Evolutionary conservation across 2,888 invertebrate genomes (phyloP), one percentile per base, ranked within the genome.

Genomic region (Caenorhabditis virilis): DNA sequence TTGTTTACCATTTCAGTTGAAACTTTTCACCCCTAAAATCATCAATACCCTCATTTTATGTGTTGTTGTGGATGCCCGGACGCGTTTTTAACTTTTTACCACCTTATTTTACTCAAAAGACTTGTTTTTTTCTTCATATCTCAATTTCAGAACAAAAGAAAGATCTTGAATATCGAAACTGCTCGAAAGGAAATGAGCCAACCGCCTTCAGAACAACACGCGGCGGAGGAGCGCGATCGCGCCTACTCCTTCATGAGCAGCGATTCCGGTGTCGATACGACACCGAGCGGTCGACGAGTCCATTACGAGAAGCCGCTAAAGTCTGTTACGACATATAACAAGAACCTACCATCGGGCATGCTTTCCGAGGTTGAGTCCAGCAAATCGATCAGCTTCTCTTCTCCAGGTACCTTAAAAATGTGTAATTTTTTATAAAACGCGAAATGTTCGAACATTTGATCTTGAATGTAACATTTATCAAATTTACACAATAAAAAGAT

Each of bases 171-270:
- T 51, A 55, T 54, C 45, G 39, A 47, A 36, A 45, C 39, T 50
- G 46, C 46, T 30, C 50, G 49, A 33, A 35, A 47, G 13, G 30
- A 13, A 30, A 13, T 6, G 13, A 13, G 30, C 30, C 30, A 33
- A 30, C 51, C 41, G 50, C 60, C 54, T 43, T 16, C 30, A 33
- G 50, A 51, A 30, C 30, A 6, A 30, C 42, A 15, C 2, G 56
- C 50, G 15, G 60, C 39, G 36, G 66, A 66, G 57, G 60, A 66
- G 22, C 66, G 66, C 45, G 66, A 66, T 47, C 66, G 66, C 33
- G 56, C 66, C 36, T 66, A 36, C 42, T 66, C 66, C 46, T 66
- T 66, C 39, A 56, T 66, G 66, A 66, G 66, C 60, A 66, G 56
- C 55, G 66, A 66, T 49, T 66, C 66, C 16, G 66, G 66, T 30